Evolutionary conservation across 2,888 invertebrate genomes (phyloP), one percentile per base, ranked within the genome.

Genomic region (Tachina lurida): DNA sequence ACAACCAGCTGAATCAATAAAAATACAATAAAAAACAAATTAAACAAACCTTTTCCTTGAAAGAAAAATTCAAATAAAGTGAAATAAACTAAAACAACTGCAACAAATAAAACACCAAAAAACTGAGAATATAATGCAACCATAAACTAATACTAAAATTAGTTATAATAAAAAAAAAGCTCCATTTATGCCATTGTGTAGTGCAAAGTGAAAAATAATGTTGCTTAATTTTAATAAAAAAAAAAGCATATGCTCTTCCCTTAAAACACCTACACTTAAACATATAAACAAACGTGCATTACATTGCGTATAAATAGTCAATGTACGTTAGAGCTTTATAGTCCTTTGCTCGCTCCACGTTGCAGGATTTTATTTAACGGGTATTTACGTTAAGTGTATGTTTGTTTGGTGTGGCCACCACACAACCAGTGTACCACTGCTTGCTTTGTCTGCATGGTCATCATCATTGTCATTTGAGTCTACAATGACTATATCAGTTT

Each of bases 311-410:
- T 10, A n/a, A 60, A 58, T 15, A 70, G 31, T 10, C 15, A 54
- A 49, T 19, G 39, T 52, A 49, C 15, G n/a, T n/a, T 17, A 68
- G 13, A 22, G 22, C 47, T 41, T 58, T 52, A 74, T 58, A 39
- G 60, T 54, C 56, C 13, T 22, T 39, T 56, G 13, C 41, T 39
- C 10, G 39, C 9, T 43, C 43, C 43, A 54, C 43, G 65, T 63
- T 76, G 62, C 65, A 71, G 65, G 74, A 74, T 85, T 90, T 89
- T 89, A 91, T 90, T 90, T 90, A 90, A 90, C 90, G 89, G 89
- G 88, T 87, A 90, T 89, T 90, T 89, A 54, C 3, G 63, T 74
- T 89, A 91, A 91, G 88, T 90, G 58, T 63, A 60, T 58, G 45
- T 49, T 31, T 31, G 7, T 31, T 31, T 31, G 7, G 5, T 31